A percentile compares a stretch with the other conserved stretches of the same genome.
Conservation (phyloP, 1,140 invertebrate species). For the Zaprionus kolodkinae region DNA sequence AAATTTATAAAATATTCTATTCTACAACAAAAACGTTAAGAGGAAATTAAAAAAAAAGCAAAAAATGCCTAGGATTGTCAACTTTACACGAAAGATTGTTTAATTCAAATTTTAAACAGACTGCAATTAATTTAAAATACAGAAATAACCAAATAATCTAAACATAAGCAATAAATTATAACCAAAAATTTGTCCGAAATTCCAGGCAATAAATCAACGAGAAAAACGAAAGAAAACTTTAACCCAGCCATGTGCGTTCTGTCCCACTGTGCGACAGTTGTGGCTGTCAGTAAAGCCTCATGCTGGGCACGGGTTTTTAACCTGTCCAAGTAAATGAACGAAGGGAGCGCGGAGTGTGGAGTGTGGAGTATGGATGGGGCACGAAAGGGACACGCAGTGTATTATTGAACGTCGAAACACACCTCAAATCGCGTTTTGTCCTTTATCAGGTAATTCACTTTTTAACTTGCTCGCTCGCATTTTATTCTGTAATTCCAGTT, state of each 20-base stretch:
- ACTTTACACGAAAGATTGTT: background rate
- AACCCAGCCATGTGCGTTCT: background rate
- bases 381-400: conserved; percentile 12
- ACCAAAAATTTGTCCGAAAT: background rate
- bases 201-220: background rate
- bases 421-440: conserved; percentile 81
- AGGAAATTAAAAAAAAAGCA: no score
- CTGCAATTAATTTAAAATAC: background rate
- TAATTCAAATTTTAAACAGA: background rate
- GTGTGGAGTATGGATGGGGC: background rate
- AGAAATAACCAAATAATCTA: background rate
- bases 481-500: conserved; percentile 74
- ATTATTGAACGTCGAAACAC: conserved; percentile 61
- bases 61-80: no score
- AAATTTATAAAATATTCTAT: no score
- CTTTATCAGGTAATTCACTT: conserved; percentile 82
- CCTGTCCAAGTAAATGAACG: conserved; percentile 35
- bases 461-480: conserved; percentile 79
- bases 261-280: conserved; percentile 49
- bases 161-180: background rate
- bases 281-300: conserved; percentile 46
- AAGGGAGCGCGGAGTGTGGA: background rate
- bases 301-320: conserved; percentile 58
- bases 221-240: background rate
- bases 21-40: no score